Conservation (phyloP, 2,888 invertebrate genomes). For the Alitta virens region DNA sequence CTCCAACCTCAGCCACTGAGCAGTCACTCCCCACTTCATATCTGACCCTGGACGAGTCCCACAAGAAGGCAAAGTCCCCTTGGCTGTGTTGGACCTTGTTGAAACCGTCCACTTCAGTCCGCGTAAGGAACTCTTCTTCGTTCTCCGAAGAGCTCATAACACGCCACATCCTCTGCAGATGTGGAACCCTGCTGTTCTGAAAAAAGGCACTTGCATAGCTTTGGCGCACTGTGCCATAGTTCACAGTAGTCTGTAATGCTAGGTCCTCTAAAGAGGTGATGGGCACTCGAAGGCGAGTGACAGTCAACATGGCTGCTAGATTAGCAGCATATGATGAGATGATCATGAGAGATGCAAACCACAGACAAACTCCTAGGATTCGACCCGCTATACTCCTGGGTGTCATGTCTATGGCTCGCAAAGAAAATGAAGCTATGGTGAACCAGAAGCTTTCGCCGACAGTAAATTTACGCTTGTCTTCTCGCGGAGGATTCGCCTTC, state of each 20-base stretch:
- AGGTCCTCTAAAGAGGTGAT: conserved; percentile 49
- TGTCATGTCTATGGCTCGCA: conserved; percentile 65
- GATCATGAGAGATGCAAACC: conserved; percentile 51
- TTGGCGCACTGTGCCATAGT: conserved; percentile 51
- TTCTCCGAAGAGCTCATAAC: conserved; percentile 46
- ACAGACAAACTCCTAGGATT: conserved; percentile 53
- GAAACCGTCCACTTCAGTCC: conserved; percentile 42
- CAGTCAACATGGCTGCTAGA: conserved; percentile 51
- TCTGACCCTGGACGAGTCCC: conserved; percentile 53
- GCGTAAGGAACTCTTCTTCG: conserved; percentile 40
- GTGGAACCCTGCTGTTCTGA: conserved; percentile 49
- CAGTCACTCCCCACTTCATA: conserved; percentile 57
- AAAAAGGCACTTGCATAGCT: conserved; percentile 53
- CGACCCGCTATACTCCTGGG: conserved; percentile 33
- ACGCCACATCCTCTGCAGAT: conserved; percentile 51
- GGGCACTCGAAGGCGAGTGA: conserved; percentile 50
- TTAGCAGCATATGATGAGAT: conserved; percentile 53
- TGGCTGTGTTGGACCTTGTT: conserved; percentile 30
- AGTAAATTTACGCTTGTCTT: conserved; percentile 25
- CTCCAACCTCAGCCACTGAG: conserved; percentile 62
- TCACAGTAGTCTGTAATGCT: conserved; percentile 50
- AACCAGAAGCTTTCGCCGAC: conserved; percentile 51
- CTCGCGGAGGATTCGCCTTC: conserved; percentile 58
- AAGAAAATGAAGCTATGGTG: conserved; percentile 47
- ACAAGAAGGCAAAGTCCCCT: conserved; percentile 51